Base-by-base conservation (phyloP, 1,140 invertebrate species). In the Aphelenchoides fujianensis region DNA sequence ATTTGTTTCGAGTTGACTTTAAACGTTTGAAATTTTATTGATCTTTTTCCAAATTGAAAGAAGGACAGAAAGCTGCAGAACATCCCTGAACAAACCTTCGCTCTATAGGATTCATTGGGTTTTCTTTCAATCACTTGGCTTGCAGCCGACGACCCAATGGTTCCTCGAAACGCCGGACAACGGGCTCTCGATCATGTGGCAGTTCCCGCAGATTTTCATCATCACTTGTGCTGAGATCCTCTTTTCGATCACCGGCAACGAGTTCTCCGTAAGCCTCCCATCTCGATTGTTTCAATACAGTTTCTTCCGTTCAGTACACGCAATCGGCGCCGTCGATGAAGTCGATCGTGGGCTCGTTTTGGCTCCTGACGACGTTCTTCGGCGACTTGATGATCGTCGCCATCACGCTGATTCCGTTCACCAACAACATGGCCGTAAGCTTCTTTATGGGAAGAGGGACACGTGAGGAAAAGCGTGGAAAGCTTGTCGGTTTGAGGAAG, bases 361-460 rank as follows among this genome's bases (percentile, higher is more conserved):
- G 92, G 91, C 86, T 94, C 28, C 82, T 96, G 0, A 94, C 92
- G 0, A 91, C 91, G 3, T 92, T 94, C 0, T 88, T 94, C 79
- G 94, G 94, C 23, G 95, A 97, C 85, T 84, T 95, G 2, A 89
- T 97, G 55, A 91, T 92, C 2, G 90, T 95, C 1, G 89, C 95
- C 27, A 88, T 96, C 36, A 90, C 92, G 5, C 90, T 91, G 85
- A 85, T 88, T 3, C 85, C 86, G 27, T 83, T 88, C 28, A 89
- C 90, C 77, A 74, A 88, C 1, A 85, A 88, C 71, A 89, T 89
- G 87, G 90, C 68, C n/a, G 28, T 69, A 16, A 36, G 7, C 7
- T n/a, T n/a, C n/a, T n/a, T n/a, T n/a, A n/a, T n/a, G n/a, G n/a
- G n/a, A n/a, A n/a, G n/a, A n/a, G n/a, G n/a, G n/a, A n/a, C n/a